phyloP scores from a whole-genome alignment of 2,888 invertebrate genomes.

The Acronicta leporina region DNA sequence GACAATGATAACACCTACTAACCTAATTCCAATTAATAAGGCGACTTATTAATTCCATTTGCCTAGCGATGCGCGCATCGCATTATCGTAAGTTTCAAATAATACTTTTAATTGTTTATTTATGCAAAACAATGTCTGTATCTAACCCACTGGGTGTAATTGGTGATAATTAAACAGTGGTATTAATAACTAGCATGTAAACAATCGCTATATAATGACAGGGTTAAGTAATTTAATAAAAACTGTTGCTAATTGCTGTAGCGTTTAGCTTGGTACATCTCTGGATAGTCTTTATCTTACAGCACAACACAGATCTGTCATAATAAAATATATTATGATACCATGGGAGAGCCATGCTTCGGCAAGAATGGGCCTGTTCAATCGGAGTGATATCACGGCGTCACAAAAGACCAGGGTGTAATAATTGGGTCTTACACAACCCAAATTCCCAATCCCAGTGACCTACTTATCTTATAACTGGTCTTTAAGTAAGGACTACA shows the following conservation, averaged over 20 bases:
- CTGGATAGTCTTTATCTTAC: constrained; percentile 19
- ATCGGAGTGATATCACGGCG: no score
- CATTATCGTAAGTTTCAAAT: not conserved
- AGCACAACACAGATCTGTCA: not conserved
- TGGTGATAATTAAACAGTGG: constrained; percentile 33
- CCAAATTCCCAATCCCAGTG: no score
- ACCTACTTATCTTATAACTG: no score
- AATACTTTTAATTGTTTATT: constrained; percentile 14
- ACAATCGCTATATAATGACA: constrained; percentile 26
- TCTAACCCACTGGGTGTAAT: constrained; percentile 15
- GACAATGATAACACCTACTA: no score
- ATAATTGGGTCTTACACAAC: no score
- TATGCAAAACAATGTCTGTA: constrained; percentile 30
- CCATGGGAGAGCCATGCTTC: no score
- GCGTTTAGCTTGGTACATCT: constrained; percentile 6
- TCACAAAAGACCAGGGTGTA: no score
- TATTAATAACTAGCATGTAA: constrained; percentile 36
- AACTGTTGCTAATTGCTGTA: constrained; percentile 6
- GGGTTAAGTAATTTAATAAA: constrained; percentile 30
- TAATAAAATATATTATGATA: no score
- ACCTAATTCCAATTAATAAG: not conserved
- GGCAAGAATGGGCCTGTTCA: no score
- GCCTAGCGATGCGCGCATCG: constrained; percentile 8
- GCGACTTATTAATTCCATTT: constrained; percentile 3
- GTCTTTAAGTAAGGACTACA: no score